phyloP scores from a whole-genome alignment of 2,797 vertebrate genomes.

The Aratinga solstitialis region DNA sequence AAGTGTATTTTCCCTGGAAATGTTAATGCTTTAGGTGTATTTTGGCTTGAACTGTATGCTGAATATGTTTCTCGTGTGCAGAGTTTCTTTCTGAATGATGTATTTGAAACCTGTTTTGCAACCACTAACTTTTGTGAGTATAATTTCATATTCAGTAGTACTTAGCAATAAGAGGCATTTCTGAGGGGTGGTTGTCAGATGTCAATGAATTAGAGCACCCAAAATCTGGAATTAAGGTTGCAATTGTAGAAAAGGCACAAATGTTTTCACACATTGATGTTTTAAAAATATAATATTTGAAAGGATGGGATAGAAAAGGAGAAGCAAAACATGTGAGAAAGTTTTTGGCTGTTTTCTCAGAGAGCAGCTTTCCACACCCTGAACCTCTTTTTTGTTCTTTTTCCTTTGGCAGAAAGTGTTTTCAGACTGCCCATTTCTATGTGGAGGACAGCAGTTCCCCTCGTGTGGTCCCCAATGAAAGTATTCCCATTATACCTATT shows the following conservation, averaged over 20 bases:
- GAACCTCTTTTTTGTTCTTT: slow-evolving; percentile 34
- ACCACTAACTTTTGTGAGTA: neutral
- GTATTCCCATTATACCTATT: slow-evolving; percentile 93
- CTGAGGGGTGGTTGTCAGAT: neutral
- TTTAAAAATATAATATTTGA: neutral
- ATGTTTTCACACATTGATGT: neutral
- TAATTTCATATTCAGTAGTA: neutral
- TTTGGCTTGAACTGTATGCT: slow-evolving; percentile 15
- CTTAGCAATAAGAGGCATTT: neutral
- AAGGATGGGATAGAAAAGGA: neutral
- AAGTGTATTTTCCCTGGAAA: neutral
- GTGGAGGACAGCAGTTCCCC: slow-evolving; percentile 97
- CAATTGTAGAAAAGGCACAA: neutral
- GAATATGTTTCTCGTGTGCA: neutral
- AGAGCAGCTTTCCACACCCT: neutral
- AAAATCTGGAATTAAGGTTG: neutral
- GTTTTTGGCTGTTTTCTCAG: neutral
- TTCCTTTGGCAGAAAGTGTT: slow-evolving; percentile 90
- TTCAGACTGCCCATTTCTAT: slow-evolving; percentile 98
- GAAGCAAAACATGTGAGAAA: neutral
- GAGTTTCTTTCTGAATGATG: slow-evolving; percentile 15
- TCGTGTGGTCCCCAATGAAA: slow-evolving; percentile 96
- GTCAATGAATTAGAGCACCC: neutral
- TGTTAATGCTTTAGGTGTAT: neutral
- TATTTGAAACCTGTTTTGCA: slow-evolving; percentile 27